phyloP scores from a whole-genome alignment of 2,113 vertebrate genomes.

The Rostratula benghalensis region DNA sequence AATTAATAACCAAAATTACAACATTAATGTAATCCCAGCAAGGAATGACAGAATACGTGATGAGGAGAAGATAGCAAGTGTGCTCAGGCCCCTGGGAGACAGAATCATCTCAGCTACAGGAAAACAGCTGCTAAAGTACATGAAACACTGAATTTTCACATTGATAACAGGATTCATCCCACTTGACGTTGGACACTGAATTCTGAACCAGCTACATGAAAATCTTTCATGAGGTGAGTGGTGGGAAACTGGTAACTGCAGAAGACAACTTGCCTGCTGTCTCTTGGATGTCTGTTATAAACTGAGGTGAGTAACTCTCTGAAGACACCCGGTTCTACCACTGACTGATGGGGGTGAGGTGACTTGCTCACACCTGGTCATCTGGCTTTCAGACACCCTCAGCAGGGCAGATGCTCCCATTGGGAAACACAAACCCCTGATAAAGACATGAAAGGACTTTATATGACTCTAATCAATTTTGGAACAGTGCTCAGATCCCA shows the following conservation, averaged over 20 bases:
- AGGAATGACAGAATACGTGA: background rate
- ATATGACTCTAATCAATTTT: background rate
- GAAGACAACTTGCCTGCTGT: background rate
- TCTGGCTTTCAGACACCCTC: background rate
- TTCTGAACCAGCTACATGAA: background rate
- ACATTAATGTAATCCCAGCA: rapidly evolving
- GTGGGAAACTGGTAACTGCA: background rate
- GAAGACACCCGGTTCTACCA: background rate
- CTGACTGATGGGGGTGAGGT: background rate
- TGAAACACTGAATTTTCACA: background rate
- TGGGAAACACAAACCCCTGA: background rate
- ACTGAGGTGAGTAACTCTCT: background rate
- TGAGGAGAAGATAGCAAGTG: background rate
- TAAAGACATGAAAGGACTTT: background rate
- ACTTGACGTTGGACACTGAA: background rate
- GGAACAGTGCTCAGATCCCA: background rate
- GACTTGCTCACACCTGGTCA: background rate
- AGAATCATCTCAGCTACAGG: background rate
- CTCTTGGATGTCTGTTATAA: background rate
- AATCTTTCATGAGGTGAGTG: background rate
- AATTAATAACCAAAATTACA: background rate
- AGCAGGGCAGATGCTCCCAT: background rate
- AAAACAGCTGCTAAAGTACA: background rate
- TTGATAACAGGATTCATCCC: background rate
- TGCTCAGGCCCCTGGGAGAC: background rate